These are phyloP conservation scores for Muschampia plurimacula DNA, from an alignment of 2,888 invertebrate species.

Conservation along the genomic window DNA sequence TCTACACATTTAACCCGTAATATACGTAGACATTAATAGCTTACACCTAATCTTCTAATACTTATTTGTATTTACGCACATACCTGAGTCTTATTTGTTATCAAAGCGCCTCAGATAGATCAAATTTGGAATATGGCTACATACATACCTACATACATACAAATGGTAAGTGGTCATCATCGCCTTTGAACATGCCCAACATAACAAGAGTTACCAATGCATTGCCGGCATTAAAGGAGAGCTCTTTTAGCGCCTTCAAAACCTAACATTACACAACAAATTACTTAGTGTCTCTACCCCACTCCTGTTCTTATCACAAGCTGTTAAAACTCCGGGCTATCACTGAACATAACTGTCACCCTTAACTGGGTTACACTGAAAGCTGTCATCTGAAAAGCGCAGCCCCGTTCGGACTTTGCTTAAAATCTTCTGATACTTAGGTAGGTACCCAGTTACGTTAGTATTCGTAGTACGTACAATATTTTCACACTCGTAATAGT, in stretches of 20 bases:
- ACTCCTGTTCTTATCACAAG: conserved; percentile 38
- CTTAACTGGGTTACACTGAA: conserved; percentile 34
- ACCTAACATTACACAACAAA: neutral
- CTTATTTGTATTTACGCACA: no score
- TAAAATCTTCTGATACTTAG: conserved; percentile 20
- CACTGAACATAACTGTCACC: conserved; percentile 40
- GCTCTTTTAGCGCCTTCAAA: neutral
- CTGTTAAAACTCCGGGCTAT: conserved; percentile 50
- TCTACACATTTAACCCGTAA: no score
- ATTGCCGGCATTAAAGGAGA: neutral
- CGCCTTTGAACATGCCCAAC: no score
- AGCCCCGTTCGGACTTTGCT: conserved; percentile 25
- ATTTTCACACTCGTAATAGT: no score
- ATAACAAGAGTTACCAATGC: no score
- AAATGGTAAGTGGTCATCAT: no score
- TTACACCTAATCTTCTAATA: no score
- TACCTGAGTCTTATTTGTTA: no score
- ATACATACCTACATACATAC: no score
- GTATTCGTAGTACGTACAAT: neutral
- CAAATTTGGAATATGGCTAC: no score
- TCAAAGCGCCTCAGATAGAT: no score
- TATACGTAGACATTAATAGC: no score
- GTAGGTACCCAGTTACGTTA: neutral
- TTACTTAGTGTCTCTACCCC: conserved; percentile 32
- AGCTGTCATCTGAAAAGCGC: conserved; percentile 31